Percentiles rank a stretch among this genome's conserved stretches.
Evolutionary conservation across 1,140 invertebrate genomes (phyloP).

Genomic region (Drepana arcuata): DNA sequence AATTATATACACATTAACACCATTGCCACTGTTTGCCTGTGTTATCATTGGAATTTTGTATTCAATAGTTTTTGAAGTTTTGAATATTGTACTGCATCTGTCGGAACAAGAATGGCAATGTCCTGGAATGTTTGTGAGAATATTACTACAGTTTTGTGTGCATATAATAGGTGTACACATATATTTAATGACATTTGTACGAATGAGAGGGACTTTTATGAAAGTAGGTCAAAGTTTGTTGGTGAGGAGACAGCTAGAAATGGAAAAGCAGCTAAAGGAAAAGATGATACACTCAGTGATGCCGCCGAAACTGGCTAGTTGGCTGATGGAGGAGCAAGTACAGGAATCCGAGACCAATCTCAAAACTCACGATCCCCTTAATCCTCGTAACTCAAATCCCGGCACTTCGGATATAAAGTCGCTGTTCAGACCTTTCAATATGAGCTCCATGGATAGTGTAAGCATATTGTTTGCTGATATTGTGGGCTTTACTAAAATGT

Average conservation of each 20-base stretch:
- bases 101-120: constrained; percentile 65
- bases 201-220: constrained; percentile 96
- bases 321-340: constrained; percentile 85
- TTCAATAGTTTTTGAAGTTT: constrained; percentile 86
- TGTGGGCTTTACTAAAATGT: constrained; percentile 98
- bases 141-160: constrained; percentile 89
- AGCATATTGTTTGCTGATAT: constrained; percentile 99
- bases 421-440: constrained; percentile 93
- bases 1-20: constrained; percentile 93
- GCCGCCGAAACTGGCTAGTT: constrained; percentile 92
- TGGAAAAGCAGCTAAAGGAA: constrained; percentile 95
- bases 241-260: constrained; percentile 89
- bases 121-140: constrained; percentile 78
- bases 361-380: constrained; percentile 52
- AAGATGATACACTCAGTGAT: constrained; percentile 98
- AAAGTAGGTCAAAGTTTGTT: constrained; percentile 91
- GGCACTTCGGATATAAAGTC: constrained; percentile 82
- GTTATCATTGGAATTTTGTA: constrained; percentile 84
- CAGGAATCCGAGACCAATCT: constrained; percentile 62
- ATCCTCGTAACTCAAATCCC: constrained; percentile 69
- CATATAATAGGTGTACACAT: constrained; percentile 95
- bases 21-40: constrained; percentile 89
- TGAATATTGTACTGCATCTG: constrained; percentile 65
- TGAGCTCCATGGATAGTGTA: constrained; percentile 96
- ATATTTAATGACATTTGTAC: constrained; percentile 91